Base-by-base conservation (phyloP, 2,113 vertebrate genomes). In the Perca flavescens region DNA sequence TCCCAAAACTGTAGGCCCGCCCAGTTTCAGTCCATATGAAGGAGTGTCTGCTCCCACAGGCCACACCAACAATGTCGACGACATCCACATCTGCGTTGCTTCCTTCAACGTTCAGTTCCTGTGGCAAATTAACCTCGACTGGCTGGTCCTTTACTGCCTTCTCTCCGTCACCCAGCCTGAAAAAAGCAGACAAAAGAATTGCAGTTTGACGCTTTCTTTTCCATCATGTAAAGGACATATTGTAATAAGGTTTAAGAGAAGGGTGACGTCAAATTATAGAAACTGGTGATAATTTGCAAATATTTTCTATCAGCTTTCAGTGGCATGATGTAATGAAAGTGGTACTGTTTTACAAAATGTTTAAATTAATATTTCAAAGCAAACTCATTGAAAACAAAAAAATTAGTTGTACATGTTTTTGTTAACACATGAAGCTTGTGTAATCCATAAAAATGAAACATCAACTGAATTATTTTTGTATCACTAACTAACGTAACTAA, bases 1-100 rank as follows among this genome's bases (percentile, higher is more conserved):
- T 94, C 22, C 88, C 91, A 71, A 93, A 94, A 66, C 91, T 68
- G 77, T 75, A 92, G 64, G 67, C 85, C 50, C 74, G 83, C 4
- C 88, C 86, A 19, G 16, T 67, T 61, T 83, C 49, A 3, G 89
- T 94, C 92, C 88, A 92, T 46, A 91, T 53, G 61, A 92, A 92
- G 61, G 86, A 86, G 43, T 92, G 89, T 70, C 88, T 79, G 78
- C 90, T 88, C 57, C 90, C 90, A 82, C 91, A 93, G 25, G 88
- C 82, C 16, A 91, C 64, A 4, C 89, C 90, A 1, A 57, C 77
- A 11, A 92, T 34, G 17, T n/a, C 58, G 67, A 22, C 25, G 1
- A 22, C 52, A 28, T 40, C 65, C 40, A 54, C 58, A 17, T 79
- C 36, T 5, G 17, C 2, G 5, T 62, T 36, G n/a, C 64, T 64